These are phyloP conservation scores for Microctonus brassicae DNA, from an alignment of 2,888 invertebrate species.

Conservation along the genomic window DNA sequence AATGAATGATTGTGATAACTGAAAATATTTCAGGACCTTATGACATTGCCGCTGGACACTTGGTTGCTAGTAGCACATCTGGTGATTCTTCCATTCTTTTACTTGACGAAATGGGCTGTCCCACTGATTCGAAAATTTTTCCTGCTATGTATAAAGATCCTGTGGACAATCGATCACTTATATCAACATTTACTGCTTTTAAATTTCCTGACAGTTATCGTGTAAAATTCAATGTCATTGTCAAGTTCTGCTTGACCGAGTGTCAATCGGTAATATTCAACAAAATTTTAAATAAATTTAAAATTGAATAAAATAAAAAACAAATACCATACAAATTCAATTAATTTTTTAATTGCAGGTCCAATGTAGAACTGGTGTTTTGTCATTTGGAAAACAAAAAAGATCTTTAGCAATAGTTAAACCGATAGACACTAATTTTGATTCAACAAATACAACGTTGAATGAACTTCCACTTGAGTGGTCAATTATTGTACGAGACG, in stretches of 20 bases:
- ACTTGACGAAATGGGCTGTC: conserved; percentile 84
- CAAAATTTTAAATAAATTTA: background rate
- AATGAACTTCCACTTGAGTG: conserved; percentile 73
- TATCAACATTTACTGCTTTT: conserved; percentile 84
- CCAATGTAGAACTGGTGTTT: conserved; percentile 36
- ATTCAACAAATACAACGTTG: conserved; percentile 49
- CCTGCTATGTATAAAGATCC: conserved; percentile 70
- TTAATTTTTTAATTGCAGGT: conserved; percentile 31
- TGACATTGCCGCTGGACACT: conserved; percentile 83
- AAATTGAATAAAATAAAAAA: too few relatives aligned
- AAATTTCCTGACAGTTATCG: conserved; percentile 88
- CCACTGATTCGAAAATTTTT: conserved; percentile 79
- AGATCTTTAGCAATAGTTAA: conserved; percentile 31
- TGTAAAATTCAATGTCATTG: conserved; percentile 85
- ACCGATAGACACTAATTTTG: conserved; percentile 28
- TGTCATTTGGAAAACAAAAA: conserved; percentile 55
- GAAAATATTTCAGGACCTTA: conserved; percentile 62
- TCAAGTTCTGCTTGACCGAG: conserved; percentile 82
- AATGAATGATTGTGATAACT: background rate
- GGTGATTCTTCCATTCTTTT: conserved; percentile 82
- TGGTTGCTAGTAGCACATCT: conserved; percentile 83
- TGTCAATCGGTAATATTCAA: conserved; percentile 75
- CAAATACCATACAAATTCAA: background rate
- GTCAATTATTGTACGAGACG: conserved; percentile 73
- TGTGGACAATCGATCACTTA: conserved; percentile 67